phyloP scores from a whole-genome alignment of 92 coral and sea anemone species.

The Porites divaricata region DNA sequence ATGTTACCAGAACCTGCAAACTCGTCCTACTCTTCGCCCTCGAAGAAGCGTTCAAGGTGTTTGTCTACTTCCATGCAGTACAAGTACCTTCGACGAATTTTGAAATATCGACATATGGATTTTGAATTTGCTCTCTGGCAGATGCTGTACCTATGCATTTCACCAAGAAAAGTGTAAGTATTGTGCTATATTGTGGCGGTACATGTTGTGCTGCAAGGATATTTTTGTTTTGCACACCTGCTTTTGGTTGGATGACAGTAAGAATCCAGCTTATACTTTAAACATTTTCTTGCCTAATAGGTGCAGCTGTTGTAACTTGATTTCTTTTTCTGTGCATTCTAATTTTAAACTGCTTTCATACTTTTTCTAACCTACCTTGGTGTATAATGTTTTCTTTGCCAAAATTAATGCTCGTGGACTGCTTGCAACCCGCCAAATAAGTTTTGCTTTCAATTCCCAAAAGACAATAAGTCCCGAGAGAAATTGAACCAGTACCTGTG shows the following conservation, averaged over 20 bases:
- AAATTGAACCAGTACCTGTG: no score
- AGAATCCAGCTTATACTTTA: no score
- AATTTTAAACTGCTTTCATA: no score
- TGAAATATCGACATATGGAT: conserved; percentile 98
- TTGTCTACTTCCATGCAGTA: conserved; percentile 87
- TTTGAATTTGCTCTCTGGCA: conserved; percentile 99
- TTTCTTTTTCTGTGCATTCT: no score
- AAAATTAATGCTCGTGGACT: no score
- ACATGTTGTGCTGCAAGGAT: not conserved
- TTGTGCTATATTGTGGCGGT: not conserved
- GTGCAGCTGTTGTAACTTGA: no score
- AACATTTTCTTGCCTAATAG: no score
- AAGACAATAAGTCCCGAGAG: no score
- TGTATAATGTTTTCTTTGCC: no score
- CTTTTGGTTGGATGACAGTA: not conserved
- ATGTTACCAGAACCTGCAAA: conserved; percentile 84
- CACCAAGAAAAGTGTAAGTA: conserved; percentile 99
- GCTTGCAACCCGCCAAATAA: no score
- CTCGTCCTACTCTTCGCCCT: conserved; percentile 73
- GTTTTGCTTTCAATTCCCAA: no score
- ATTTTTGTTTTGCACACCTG: not conserved
- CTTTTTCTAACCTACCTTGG: no score
- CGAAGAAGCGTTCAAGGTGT: conserved; percentile 72
- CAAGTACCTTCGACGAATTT: conserved; percentile 92
- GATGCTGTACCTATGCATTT: conserved; percentile 92